Evolutionary conservation across 2,797 vertebrate genomes (phyloP), one percentile per base, ranked within the genome.

Genomic region (Novumbra hubbsi): DNA sequence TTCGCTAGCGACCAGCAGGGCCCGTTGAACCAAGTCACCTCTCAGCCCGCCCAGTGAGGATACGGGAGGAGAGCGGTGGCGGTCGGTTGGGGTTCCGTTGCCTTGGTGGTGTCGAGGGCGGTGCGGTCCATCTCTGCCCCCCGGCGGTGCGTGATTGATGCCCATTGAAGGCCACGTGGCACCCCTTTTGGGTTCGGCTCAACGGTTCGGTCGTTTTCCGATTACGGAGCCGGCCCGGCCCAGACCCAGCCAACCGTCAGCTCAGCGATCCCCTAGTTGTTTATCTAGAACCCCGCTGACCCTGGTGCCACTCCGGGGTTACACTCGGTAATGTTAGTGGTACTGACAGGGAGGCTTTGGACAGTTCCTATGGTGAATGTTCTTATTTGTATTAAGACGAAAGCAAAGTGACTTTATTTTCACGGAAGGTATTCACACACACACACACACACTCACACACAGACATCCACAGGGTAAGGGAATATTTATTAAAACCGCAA

Each of bases 151-250:
- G 80, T 84, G 80, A 86, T 85, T 84, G 81, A 80, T 77, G 78
- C 73, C 74, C 60, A 80, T 86, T 84, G 82, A 78, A 78, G 76
- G 67, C 76, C 81, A 85, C 79, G 80, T 78, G 81, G 73, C 79
- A n/a, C 75, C 68, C 75, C 74, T 75, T 83, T 55, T n/a, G 17
- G 50, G 50, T 52, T 52, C 50, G 19, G 50, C 50, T 16, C 50
- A 52, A 52, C 15, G n/a, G 2, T 2, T 34, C 5, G 2, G 32
- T 2, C 5, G 2, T 2, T 52, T 19, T 16, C 50, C n/a, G 50
- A 55, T 55, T 55, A 55, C 50, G n/a, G 19, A n/a, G 16, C 32
- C 32, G 32, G 32, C 32, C 32, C 55, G 17, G 55, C n/a, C 7
- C 41, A 45, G 8, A 21, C 55, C 8, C 55, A 57, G 11, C n/a